These are phyloP conservation scores for Leuciscus idus DNA, from an alignment of 2,113 vertebrate species.

Conservation along the genomic window DNA sequence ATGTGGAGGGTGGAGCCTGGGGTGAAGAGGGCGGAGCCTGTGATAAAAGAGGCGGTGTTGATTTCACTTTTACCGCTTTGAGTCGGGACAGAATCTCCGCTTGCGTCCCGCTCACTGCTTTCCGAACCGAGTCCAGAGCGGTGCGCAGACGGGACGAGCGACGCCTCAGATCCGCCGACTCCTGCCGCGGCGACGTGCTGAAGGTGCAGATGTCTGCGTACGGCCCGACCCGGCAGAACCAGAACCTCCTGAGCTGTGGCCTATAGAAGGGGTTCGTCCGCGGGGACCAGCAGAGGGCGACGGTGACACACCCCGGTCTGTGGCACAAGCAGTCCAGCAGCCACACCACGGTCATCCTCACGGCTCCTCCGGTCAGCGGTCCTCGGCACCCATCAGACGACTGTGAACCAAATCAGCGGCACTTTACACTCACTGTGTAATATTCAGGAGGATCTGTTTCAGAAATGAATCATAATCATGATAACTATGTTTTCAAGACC, in stretches of 20 bases:
- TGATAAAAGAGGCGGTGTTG: not conserved
- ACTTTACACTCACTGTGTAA: not conserved
- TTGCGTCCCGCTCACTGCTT: conserved; percentile 87
- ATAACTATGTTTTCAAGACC: no score
- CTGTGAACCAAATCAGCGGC: not conserved
- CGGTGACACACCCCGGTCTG: not conserved
- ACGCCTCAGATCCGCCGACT: conserved; percentile 79
- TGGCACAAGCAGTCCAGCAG: not conserved
- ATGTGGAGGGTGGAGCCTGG: not conserved
- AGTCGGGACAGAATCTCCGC: conserved; percentile 86
- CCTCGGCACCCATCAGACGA: not conserved
- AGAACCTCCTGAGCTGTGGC: conserved; percentile 55
- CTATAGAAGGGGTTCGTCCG: not conserved
- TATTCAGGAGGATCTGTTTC: no score
- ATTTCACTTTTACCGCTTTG: not conserved
- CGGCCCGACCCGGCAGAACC: conserved; percentile 68
- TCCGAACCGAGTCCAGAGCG: conserved; percentile 88
- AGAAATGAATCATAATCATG: no score
- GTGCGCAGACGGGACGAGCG: conserved; percentile 89
- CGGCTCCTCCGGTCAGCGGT: not conserved
- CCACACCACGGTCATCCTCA: not conserved
- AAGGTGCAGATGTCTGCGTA: conserved; percentile 77
- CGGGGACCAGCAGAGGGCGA: not conserved
- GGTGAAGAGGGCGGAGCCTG: not conserved
- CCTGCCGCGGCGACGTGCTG: conserved; percentile 81